These are phyloP conservation scores for Danio jaintianensis DNA, from an alignment of 2,797 vertebrate genomes.

Conservation along the genomic window DNA sequence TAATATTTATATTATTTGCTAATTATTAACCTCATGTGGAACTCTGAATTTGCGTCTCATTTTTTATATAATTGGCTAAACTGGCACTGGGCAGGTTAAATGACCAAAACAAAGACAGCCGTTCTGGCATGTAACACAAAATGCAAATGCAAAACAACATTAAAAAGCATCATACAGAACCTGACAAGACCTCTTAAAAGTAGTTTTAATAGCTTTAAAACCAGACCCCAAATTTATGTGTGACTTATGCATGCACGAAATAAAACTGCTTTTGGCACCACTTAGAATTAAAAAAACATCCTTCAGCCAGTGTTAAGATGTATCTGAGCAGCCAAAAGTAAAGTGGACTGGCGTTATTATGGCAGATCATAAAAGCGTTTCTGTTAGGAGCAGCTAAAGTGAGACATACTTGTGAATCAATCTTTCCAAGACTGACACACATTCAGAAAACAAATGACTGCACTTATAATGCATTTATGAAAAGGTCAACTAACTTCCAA, in stretches of 20 bases:
- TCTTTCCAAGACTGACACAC: not conserved
- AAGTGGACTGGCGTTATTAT: not conserved
- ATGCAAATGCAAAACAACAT: not conserved
- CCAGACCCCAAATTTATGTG: not conserved
- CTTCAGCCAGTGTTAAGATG: not conserved
- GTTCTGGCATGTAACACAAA: too few relatives aligned
- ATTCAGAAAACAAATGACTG: not conserved
- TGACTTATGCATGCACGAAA: not conserved
- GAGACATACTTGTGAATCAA: not conserved
- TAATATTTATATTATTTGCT: too few relatives aligned
- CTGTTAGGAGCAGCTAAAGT: not conserved
- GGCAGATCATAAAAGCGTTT: not conserved
- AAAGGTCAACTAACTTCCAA: not conserved
- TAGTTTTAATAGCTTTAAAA: not conserved
- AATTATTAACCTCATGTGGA: too few relatives aligned
- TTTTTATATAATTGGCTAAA: too few relatives aligned
- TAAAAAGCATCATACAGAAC: not conserved
- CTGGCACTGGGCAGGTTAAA: too few relatives aligned
- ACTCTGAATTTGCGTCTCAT: too few relatives aligned
- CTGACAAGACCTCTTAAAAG: not conserved
- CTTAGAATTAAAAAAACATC: not conserved
- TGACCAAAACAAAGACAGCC: too few relatives aligned
- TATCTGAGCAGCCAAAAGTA: not conserved
- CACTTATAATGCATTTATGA: not conserved
- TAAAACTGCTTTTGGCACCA: conserved; percentile 7